Evolutionary conservation across 2,888 invertebrate species (phyloP).

Genomic region (Clistopyga incitator): DNA sequence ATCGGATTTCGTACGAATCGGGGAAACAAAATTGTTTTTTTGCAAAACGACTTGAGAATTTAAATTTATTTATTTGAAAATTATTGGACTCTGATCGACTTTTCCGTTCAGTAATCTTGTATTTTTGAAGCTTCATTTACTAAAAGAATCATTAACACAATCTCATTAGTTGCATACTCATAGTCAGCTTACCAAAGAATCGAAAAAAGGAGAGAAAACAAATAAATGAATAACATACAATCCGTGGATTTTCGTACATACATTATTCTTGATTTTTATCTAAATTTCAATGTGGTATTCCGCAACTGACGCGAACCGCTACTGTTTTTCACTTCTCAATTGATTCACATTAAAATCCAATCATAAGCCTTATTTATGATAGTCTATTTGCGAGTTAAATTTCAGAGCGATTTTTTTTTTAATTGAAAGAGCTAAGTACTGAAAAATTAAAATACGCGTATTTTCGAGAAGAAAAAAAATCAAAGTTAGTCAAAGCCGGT

Average conservation of each 20-base stretch:
- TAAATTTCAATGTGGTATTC: not conserved
- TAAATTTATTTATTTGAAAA: not conserved
- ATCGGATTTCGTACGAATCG: not conserved
- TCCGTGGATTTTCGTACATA: not conserved
- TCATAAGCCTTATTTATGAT: too few species aligned
- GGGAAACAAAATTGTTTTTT: not conserved
- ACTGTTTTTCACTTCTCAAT: too few species aligned
- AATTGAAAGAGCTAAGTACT: too few species aligned
- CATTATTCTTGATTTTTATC: not conserved
- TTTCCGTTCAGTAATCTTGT: not conserved
- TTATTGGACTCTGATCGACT: not conserved
- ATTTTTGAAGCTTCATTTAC: not conserved
- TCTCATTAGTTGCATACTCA: not conserved
- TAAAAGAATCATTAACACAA: not conserved
- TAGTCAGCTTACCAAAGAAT: slow-evolving; percentile 15
- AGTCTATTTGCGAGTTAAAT: too few species aligned
- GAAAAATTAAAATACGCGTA: too few species aligned
- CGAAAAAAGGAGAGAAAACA: not conserved
- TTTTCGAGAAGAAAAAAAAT: too few species aligned
- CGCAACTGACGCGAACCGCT: not conserved
- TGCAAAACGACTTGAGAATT: too few species aligned
- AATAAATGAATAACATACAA: not conserved
- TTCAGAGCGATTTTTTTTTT: too few species aligned
- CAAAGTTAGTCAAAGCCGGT: too few species aligned
- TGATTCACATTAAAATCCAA: too few species aligned